Base-by-base conservation (phyloP, 2,113 vertebrate species). In the Colaptes auratus region DNA sequence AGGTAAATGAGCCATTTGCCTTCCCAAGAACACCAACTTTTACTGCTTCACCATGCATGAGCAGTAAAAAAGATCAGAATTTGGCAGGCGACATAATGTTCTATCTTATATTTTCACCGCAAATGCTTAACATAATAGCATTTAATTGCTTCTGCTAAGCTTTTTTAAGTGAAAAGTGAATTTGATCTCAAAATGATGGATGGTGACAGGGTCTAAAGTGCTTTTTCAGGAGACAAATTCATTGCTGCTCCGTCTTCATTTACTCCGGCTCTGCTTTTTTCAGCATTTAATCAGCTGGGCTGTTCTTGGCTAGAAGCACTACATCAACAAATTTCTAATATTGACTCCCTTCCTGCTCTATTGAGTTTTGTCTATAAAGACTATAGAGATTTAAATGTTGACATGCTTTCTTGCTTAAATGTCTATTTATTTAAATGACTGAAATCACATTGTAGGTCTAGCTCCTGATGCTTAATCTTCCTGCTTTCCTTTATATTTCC, bases 91-190 rank as follows among this genome's bases (percentile, higher is more conserved):
- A 55, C 63, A 55, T 44, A 70, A 53, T 35, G 83, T 86, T 65
- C 66, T 69, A 15, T 55, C 42, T 92, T 82, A 11, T 72, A 58
- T 85, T 88, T 79, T 55, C 1, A 1, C 36, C 30, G 21, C 71
- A 88, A 78, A 58, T 78, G 36, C 58, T 90, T 82, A 86, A 58
- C 3, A 0, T 36, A 78, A 50, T 50, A 88, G 69, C 64, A 69
- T 91, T 94, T 94, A 83, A 94, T 88, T 90, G 58, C 70, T 91
- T 78, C 82, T 35, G 20, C 66, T 94, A 83, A 92, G 69, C 58
- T 72, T 80, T 86, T 56, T 69, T 3, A 53, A 81, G 55, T 63
- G 35, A 81, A 67, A 91, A 66, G 44, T 71, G 67, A 82, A 61
- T 66, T 52, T 30, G 53, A 60, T 96, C 58, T 95, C 72, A 81